Conservation (phyloP, 2,113 vertebrate species). For the Phalacrocorax brasilianus region DNA sequence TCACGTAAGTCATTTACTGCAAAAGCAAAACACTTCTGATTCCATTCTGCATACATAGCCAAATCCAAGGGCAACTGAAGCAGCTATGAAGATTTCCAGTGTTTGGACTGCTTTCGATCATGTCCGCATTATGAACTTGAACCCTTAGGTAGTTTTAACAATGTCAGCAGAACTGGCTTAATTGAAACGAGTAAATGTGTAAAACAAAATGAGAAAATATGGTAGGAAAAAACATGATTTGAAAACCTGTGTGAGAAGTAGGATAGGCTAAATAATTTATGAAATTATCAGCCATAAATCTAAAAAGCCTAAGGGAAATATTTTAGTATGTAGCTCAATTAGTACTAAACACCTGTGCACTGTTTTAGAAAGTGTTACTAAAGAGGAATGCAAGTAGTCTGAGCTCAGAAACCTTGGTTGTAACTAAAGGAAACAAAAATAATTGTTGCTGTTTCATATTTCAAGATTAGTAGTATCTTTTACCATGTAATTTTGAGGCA, state of each 20-base stretch:
- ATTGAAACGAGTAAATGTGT: neutral
- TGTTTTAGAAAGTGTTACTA: neutral
- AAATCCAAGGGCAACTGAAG: neutral
- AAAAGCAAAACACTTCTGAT: neutral
- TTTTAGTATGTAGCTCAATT: neutral
- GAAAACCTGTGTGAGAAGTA: neutral
- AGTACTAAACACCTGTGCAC: neutral
- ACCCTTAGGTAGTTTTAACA: neutral
- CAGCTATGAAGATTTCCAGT: neutral
- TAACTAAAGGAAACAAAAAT: neutral
- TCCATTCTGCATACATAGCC: neutral
- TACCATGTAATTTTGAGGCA: neutral
- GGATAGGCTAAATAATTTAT: neutral
- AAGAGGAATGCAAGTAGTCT: neutral
- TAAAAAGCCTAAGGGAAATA: neutral
- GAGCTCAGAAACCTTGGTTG: neutral
- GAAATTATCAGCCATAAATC: neutral
- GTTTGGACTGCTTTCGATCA: neutral
- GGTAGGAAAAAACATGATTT: neutral
- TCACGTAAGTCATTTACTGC: neutral
- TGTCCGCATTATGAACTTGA: neutral
- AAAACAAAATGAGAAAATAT: neutral
- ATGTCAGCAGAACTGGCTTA: neutral
- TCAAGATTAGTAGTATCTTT: neutral
- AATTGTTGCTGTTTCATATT: neutral